phyloP scores from a whole-genome alignment of 2,113 vertebrate species.

The Gambusia holbrooki region DNA sequence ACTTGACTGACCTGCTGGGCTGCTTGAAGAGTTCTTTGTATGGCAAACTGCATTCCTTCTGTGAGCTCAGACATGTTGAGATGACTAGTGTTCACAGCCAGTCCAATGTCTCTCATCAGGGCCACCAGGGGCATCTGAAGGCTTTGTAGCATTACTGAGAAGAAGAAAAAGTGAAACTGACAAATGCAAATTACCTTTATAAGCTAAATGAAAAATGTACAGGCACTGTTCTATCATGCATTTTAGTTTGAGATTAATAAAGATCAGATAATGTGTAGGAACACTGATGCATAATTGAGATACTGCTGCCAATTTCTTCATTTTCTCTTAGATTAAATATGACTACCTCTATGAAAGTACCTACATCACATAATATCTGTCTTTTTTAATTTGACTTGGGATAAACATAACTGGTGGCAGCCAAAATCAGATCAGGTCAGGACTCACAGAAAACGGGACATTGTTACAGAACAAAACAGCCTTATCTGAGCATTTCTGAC shows the following conservation, averaged over 20 bases:
- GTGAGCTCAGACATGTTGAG: slow-evolving; percentile 44
- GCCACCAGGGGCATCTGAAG: slow-evolving; percentile 61
- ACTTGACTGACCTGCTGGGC: slow-evolving; percentile 67
- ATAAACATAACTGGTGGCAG: too few relatives aligned
- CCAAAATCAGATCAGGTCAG: background rate
- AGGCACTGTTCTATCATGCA: background rate
- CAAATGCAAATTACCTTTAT: background rate
- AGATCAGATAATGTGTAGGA: background rate
- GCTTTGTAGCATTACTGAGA: slow-evolving; percentile 61
- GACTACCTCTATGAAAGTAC: background rate
- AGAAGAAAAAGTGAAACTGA: slow-evolving; percentile 2
- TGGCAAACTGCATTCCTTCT: slow-evolving; percentile 44
- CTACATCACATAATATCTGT: too few relatives aligned
- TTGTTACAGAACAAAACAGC: background rate
- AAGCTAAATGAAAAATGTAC: background rate
- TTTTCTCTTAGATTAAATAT: background rate
- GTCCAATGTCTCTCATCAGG: slow-evolving; percentile 50
- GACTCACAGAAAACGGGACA: background rate
- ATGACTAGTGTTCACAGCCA: slow-evolving; percentile 48
- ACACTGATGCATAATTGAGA: background rate
- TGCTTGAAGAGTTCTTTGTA: slow-evolving; percentile 53
- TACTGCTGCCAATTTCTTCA: background rate
- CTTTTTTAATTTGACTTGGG: too few relatives aligned
- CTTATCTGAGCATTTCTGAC: background rate
- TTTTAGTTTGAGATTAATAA: background rate